These are phyloP conservation scores for Gastracanthus pulcherrimus DNA, from an alignment of 2,888 invertebrate species.

Conservation along the genomic window DNA sequence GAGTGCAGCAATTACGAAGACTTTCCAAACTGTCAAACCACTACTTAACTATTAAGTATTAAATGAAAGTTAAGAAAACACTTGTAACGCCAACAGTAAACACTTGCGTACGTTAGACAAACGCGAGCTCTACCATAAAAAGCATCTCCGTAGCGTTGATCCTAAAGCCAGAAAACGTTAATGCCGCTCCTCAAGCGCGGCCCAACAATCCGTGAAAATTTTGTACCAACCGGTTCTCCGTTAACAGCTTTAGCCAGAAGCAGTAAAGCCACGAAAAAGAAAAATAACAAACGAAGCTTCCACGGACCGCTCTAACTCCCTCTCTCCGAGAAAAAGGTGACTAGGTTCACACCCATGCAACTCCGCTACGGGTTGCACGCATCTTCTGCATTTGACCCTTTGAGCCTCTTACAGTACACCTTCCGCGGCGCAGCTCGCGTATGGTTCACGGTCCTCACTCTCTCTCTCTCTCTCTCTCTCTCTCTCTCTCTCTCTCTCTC, in stretches of 20 bases:
- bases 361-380: neutral
- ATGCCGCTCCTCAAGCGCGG: neutral
- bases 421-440: too few relatives aligned
- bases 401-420: too few relatives aligned
- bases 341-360: conserved; percentile 31
- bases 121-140: neutral
- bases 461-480: too few relatives aligned
- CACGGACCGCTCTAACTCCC: neutral
- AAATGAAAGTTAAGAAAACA: too few relatives aligned
- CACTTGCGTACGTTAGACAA: neutral
- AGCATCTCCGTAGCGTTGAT: neutral
- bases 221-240: neutral
- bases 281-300: conserved; percentile 20
- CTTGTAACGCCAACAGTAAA: too few relatives aligned
- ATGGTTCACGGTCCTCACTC: too few relatives aligned
- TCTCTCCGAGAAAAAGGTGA: conserved; percentile 33
- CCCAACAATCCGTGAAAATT: conserved; percentile 7
- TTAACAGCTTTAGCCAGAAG: conserved; percentile 44
- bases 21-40: too few relatives aligned
- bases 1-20: too few relatives aligned
- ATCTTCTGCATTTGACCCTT: too few relatives aligned
- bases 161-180: neutral
- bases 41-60: too few relatives aligned
- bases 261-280: conserved; percentile 37
- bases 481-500: too few relatives aligned